Percentiles rank a stretch among this genome's conserved stretches.
Evolutionary conservation across 1,140 invertebrate genomes (phyloP).

Genomic region (Arion vulgaris): DNA sequence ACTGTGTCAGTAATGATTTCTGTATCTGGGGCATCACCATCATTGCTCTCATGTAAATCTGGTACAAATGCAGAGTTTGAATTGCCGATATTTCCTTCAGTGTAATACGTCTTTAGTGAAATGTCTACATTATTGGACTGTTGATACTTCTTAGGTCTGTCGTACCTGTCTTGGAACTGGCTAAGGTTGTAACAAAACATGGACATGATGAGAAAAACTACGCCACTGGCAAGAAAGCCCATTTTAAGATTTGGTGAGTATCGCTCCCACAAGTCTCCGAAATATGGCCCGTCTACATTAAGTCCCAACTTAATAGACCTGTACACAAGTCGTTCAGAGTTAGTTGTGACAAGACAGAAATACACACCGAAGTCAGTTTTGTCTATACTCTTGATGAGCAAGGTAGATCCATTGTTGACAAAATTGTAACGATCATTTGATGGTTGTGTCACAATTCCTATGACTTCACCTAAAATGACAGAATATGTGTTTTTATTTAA

Average conservation of each 20-base stretch:
- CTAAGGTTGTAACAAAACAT: conserved; percentile 17
- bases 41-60: neutral
- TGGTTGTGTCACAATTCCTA: neutral
- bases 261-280: conserved; percentile 11
- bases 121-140: neutral
- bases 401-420: neutral
- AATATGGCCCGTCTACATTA: conserved; percentile 19
- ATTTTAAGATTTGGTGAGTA: neutral
- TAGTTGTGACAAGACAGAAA: neutral
- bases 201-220: neutral
- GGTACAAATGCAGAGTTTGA: neutral
- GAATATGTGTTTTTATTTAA: no score
- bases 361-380: conserved; percentile 8
- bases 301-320: neutral
- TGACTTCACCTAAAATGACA: neutral
- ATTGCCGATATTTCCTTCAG: neutral
- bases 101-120: neutral
- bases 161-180: conserved; percentile 3
- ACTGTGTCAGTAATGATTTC: neutral
- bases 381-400: conserved; percentile 5
- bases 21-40: neutral
- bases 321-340: neutral
- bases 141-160: neutral
- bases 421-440: neutral
- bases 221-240: neutral